Percentiles rank a stretch among this genome's conserved stretches.
Evolutionary conservation across 1,140 invertebrate genomes (phyloP).

Genomic region (Leptinotarsa defecta): DNA sequence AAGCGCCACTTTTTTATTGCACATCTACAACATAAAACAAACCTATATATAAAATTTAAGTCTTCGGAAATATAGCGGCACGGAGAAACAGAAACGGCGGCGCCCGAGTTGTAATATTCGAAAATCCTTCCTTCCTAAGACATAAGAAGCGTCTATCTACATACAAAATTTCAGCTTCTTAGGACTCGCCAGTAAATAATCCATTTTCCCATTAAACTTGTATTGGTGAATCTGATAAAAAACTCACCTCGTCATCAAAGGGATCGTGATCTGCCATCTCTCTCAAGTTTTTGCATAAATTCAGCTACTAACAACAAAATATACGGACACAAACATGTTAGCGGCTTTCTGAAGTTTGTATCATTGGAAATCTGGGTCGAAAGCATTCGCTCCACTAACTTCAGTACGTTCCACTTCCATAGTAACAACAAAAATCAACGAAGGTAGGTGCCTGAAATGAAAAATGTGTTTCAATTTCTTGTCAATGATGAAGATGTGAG

Average conservation of each 20-base stretch:
- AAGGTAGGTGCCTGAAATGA: not conserved
- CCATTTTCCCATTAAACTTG: no score
- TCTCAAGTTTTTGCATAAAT: not conserved
- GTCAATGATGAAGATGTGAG: no score
- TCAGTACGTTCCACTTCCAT: not conserved
- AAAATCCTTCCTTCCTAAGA: no score
- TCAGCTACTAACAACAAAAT: not conserved
- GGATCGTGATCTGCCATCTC: slow-evolving; percentile 46
- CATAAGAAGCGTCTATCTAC: no score
- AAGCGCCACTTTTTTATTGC: no score
- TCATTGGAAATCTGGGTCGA: not conserved
- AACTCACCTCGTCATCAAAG: slow-evolving; percentile 47
- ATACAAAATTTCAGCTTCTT: no score
- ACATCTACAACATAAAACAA: no score
- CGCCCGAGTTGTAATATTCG: no score
- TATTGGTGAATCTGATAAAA: not conserved
- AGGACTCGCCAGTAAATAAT: no score
- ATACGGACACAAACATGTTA: not conserved
- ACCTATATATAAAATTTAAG: no score
- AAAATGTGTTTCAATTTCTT: not conserved
- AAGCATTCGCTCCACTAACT: not conserved
- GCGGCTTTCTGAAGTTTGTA: not conserved
- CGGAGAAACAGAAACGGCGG: no score
- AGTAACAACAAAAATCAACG: not conserved
- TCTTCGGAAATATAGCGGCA: no score